Conservation (phyloP, 2,113 vertebrate genomes). For the Oceanites oceanicus region DNA sequence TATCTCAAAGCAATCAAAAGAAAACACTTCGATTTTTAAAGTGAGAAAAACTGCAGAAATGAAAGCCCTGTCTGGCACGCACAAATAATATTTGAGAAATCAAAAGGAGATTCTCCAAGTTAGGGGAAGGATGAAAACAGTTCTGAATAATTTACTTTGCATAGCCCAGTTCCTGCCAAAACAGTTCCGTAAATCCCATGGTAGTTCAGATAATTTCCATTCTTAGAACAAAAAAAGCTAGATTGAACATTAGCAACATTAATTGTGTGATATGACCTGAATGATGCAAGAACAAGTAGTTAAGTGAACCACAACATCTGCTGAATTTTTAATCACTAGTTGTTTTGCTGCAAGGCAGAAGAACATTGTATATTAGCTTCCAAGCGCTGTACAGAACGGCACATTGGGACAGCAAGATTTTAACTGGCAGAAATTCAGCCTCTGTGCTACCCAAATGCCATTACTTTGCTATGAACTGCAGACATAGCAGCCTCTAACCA, state of each 20-base stretch:
- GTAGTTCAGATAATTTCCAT: conserved; percentile 40
- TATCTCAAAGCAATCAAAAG: conserved; percentile 30
- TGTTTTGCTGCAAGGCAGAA: conserved; percentile 47
- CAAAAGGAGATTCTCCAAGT: conserved; percentile 44
- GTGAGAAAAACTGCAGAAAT: conserved; percentile 18
- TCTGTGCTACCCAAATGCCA: conserved; percentile 26
- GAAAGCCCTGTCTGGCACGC: background rate
- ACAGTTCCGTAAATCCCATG: conserved; percentile 34
- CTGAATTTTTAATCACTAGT: conserved; percentile 59
- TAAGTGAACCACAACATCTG: conserved; percentile 41
- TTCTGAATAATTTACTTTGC: conserved; percentile 42
- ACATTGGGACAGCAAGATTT: conserved; percentile 41
- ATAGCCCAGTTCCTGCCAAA: conserved; percentile 43
- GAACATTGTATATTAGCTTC: conserved; percentile 4
- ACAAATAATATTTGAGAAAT: conserved; percentile 27
- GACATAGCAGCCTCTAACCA: background rate
- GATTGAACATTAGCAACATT: conserved; percentile 30
- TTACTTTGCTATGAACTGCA: background rate
- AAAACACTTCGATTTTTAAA: conserved; percentile 6
- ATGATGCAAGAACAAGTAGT: conserved; percentile 42
- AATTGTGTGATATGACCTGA: conserved; percentile 50
- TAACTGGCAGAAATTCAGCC: conserved; percentile 43
- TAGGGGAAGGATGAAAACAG: conserved; percentile 30
- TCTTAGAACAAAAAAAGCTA: background rate
- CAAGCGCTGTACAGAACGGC: background rate